Conservation (phyloP, 2,113 vertebrate species). For the Phasianus colchicus region DNA sequence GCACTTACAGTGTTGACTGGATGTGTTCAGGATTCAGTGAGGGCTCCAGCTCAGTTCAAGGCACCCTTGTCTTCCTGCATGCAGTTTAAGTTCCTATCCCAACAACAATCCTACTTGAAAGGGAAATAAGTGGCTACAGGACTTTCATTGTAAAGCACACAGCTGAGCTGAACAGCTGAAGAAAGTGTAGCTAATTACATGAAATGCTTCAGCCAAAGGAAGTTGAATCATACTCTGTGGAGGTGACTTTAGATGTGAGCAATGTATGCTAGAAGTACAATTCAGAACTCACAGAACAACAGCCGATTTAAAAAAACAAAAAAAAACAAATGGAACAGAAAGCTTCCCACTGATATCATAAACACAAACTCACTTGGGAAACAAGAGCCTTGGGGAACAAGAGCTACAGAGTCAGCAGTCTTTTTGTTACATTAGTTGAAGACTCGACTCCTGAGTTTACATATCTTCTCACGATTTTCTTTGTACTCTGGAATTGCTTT, state of each 20-base stretch:
- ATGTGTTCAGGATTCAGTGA: background rate
- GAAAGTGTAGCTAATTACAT: background rate
- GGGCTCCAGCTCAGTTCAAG: background rate
- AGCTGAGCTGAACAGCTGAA: background rate
- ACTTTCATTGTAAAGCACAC: background rate
- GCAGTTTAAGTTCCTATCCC: background rate
- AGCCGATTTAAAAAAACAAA: background rate
- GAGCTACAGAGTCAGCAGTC: background rate
- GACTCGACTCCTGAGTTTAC: background rate
- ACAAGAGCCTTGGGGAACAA: background rate
- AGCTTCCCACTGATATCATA: background rate
- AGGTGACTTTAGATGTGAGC: background rate
- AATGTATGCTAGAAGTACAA: background rate
- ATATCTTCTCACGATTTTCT: background rate
- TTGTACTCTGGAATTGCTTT: background rate
- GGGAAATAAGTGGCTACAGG: background rate
- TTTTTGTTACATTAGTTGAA: background rate
- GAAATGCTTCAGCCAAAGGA: background rate
- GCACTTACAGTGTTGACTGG: background rate
- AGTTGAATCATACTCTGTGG: background rate
- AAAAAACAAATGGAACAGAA: background rate
- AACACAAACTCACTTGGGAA: background rate
- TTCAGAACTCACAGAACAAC: background rate
- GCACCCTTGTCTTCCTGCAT: background rate
- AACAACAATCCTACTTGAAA: background rate